These are phyloP conservation scores for Sericinus montela DNA, from an alignment of 2,888 invertebrate species.

Conservation along the genomic window DNA sequence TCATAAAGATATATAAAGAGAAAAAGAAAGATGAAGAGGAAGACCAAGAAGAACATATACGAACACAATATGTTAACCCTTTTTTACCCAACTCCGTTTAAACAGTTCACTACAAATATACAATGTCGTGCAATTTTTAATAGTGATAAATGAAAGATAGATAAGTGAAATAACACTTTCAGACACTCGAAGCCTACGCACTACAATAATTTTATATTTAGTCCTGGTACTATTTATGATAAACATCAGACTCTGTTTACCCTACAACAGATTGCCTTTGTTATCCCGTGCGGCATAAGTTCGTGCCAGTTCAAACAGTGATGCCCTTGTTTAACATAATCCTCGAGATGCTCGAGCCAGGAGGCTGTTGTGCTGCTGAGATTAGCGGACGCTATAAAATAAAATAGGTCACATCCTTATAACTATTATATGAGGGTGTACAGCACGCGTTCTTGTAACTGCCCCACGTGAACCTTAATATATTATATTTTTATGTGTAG, in stretches of 20 bases:
- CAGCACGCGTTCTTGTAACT: background rate
- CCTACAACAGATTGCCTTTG: constrained; percentile 12
- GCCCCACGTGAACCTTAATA: background rate
- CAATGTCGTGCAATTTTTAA: too few relatives aligned
- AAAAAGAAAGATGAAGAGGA: too few relatives aligned
- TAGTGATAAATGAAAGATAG: too few relatives aligned
- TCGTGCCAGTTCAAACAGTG: constrained; percentile 13
- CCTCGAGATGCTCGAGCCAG: constrained; percentile 3
- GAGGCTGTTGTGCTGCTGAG: background rate
- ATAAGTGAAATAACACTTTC: too few relatives aligned
- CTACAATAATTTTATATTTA: background rate
- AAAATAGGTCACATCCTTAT: constrained; percentile 1
- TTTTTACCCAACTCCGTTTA: too few relatives aligned
- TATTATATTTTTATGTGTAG: too few relatives aligned
- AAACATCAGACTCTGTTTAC: constrained; percentile 14
- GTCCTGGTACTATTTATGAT: constrained; percentile 1
- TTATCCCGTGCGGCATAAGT: constrained; percentile 10
- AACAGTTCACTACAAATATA: too few relatives aligned
- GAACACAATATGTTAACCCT: too few relatives aligned
- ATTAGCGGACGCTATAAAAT: constrained; percentile 12
- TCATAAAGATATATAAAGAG: too few relatives aligned
- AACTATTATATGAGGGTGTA: background rate
- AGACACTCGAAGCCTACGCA: too few relatives aligned
- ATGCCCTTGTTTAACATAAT: constrained; percentile 14
- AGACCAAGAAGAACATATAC: too few relatives aligned